These are phyloP conservation scores for Luperina nickerlii DNA, from an alignment of 2,888 invertebrate species.

Conservation along the genomic window DNA sequence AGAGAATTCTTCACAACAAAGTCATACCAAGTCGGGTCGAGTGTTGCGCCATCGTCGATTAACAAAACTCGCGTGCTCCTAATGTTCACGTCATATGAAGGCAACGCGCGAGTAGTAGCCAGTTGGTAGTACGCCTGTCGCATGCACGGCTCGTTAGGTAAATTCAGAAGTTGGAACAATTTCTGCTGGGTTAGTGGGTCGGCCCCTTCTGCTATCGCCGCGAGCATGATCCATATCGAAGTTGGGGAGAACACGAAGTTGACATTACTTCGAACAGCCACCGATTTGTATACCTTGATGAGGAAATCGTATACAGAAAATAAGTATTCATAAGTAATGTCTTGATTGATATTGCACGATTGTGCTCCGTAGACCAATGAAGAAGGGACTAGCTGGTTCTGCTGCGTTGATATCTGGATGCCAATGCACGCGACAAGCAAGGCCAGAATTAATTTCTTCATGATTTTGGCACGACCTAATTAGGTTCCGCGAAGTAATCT, in stretches of 20 bases:
- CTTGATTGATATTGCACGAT: constrained; percentile 20
- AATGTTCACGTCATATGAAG: constrained; percentile 52
- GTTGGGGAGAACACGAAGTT: constrained; percentile 52
- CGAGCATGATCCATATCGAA: constrained; percentile 55
- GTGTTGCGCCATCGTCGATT: constrained; percentile 55
- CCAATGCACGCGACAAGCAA: constrained; percentile 20
- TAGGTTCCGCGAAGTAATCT: not conserved
- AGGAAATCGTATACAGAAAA: constrained; percentile 34
- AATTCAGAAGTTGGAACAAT: constrained; percentile 57
- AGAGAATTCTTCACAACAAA: constrained; percentile 47
- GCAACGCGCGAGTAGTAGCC: constrained; percentile 33
- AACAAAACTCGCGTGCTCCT: constrained; percentile 58
- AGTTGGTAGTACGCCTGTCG: constrained; percentile 62
- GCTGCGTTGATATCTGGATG: constrained; percentile 34
- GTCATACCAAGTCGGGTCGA: constrained; percentile 63
- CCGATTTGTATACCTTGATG: constrained; percentile 8
- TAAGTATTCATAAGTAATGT: constrained; percentile 21
- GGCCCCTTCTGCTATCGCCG: constrained; percentile 61
- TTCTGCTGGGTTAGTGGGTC: constrained; percentile 51
- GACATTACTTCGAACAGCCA: constrained; percentile 17
- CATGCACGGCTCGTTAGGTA: constrained; percentile 62
- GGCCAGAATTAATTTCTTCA: constrained; percentile 15
- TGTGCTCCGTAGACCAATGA: not conserved
- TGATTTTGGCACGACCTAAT: constrained; percentile 40
- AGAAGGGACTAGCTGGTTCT: not conserved